Conservation (phyloP, 53 echinoderm and acorn worm genomes). For the Antedon mediterranea region DNA sequence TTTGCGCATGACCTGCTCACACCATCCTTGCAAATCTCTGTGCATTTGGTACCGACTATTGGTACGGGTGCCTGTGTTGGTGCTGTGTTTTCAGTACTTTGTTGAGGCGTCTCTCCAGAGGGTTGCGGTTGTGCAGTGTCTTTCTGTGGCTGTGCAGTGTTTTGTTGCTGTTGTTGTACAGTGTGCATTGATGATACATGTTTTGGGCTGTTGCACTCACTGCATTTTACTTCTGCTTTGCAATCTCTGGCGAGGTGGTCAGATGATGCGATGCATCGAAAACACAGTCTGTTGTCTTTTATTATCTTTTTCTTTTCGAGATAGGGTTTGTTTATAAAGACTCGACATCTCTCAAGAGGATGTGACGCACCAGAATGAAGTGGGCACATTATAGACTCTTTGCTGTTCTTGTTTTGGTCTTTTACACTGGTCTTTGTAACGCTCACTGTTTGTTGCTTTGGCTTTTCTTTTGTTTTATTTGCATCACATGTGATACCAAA, state of each 20-base stretch:
- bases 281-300: slow-evolving; percentile 27
- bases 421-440: neutral
- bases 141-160: neutral
- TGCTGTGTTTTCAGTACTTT: too few relatives aligned
- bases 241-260: slow-evolving; percentile 22
- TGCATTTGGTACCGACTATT: slow-evolving; percentile 19
- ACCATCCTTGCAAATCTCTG: slow-evolving; percentile 15
- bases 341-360: slow-evolving; percentile 21
- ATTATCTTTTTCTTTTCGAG: slow-evolving; percentile 22
- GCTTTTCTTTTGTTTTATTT: neutral
- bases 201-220: neutral
- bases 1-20: slow-evolving; percentile 46
- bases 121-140: neutral
- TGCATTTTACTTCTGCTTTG: neutral
- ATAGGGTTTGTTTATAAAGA: slow-evolving; percentile 19
- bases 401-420: neutral
- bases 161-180: neutral
- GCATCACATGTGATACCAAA: neutral
- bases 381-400: slow-evolving; percentile 8
- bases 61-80: too few relatives aligned
- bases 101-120: too few relatives aligned
- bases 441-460: neutral
- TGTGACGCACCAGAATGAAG: slow-evolving; percentile 6
- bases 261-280: slow-evolving; percentile 16
- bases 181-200: neutral